Evolutionary conservation across 2,888 invertebrate genomes (phyloP), one percentile per base, ranked within the genome.

Genomic region (Pediacus dermestoides): DNA sequence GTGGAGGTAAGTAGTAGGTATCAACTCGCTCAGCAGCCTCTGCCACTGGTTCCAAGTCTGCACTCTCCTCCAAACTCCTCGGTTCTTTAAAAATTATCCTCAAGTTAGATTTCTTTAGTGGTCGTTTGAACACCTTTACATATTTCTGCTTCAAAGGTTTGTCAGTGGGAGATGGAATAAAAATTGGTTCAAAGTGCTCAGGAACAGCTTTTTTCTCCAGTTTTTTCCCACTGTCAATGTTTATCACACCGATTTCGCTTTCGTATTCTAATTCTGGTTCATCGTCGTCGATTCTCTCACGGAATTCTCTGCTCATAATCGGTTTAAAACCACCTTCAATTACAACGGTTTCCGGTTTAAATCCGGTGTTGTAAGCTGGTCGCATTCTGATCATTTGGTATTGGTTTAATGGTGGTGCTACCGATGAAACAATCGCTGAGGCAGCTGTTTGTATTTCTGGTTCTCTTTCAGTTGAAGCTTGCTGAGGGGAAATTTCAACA

Each of bases 281-380:
- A 33, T 57, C 60, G 48, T 42, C 64, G 48, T 46, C 69, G 31
- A 76, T 73, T 53, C 77, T 70, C 37, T 78, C 75, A 61, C 77
- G 74, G 13, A 70, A 70, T 30, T 74, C 69, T 63, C 76, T 78
- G 13, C 35, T 50, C 34, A 83, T 76, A 12, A 89, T 88, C 0
- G 90, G 89, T 48, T 82, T 85, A 57, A 90, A 90, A 0, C 89
- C 89, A 39, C 86, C 81, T 68, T 90, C 89, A 8, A 89, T 81
- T 0, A 88, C 82, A 3, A 90, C 81, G 0, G 86, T 82, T 50
- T 81, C 81, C 0, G 88, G 88, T 61, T 85, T 81, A 53, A 90
- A 90, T 0, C 88, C 87, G 1, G 82, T 82, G 52, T 86, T 86
- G 0, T 80, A 67, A 0, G 85, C 85, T 1, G 80, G 77, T 33